Conservation (phyloP, 92 coral and sea anemone genomes). For the Isaurus tuberculatus region DNA sequence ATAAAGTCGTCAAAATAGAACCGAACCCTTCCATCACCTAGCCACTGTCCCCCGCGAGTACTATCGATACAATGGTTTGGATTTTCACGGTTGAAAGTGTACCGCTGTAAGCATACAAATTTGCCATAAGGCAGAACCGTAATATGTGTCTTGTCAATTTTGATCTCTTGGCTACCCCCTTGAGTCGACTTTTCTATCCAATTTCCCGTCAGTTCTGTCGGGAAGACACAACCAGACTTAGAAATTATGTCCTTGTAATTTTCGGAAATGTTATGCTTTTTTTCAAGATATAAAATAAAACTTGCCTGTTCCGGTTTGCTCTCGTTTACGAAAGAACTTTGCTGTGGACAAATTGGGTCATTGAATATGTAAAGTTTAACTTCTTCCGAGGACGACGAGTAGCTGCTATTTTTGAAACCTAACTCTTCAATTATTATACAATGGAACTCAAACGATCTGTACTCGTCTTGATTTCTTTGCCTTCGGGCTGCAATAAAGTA, state of each 20-base stretch:
- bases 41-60: conserved; percentile 64
- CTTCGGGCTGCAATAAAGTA: conserved; percentile 67
- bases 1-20: conserved; percentile 66
- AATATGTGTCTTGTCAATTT: conserved; percentile 50
- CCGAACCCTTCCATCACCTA: conserved; percentile 64
- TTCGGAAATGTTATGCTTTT: conserved; percentile 2
- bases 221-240: conserved; percentile 61
- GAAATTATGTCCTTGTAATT: background rate
- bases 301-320: background rate
- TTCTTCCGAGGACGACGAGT: conserved; percentile 14
- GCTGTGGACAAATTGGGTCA: conserved; percentile 58
- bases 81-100: conserved; percentile 59
- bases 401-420: background rate
- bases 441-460: conserved; percentile 52
- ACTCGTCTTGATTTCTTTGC: conserved; percentile 49
- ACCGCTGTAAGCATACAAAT: conserved; percentile 66
- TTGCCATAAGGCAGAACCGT: conserved; percentile 62
- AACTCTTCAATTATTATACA: conserved; percentile 49
- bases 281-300: conserved; percentile 17
- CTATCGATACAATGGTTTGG: conserved; percentile 59
- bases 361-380: conserved; percentile 58
- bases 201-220: conserved; percentile 59
- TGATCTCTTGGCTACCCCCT: conserved; percentile 41
- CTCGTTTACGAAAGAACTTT: background rate
- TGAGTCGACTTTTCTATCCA: conserved; percentile 77